Evolutionary conservation across 2,113 vertebrate genomes (phyloP).

Genomic region (Pardalotus punctatus): DNA sequence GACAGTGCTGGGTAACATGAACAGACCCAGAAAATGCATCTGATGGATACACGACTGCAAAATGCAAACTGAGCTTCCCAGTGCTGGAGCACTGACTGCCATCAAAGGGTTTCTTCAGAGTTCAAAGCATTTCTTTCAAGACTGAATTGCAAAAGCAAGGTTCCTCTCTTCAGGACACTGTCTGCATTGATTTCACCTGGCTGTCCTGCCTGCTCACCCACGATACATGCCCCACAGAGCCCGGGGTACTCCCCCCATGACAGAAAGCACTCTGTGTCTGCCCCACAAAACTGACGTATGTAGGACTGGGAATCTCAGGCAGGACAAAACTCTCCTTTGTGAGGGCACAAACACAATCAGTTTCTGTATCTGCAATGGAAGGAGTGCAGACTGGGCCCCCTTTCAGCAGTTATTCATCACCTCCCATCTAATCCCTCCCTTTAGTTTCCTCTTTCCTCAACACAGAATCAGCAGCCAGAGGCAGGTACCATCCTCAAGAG

Average conservation of each 20-base stretch:
- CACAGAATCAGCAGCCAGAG: background rate
- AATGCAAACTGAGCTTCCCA: background rate
- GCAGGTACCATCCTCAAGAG: background rate
- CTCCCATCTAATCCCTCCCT: background rate
- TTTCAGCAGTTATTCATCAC: background rate
- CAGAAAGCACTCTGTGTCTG: background rate
- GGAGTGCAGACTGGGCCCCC: background rate
- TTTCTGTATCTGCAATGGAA: background rate
- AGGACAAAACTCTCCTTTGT: background rate
- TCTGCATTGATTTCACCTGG: background rate
- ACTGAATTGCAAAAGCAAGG: background rate
- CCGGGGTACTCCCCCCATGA: background rate
- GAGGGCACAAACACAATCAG: background rate
- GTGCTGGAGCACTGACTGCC: background rate
- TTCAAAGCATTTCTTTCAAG: background rate
- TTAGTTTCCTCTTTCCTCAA: background rate
- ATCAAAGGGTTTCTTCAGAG: background rate
- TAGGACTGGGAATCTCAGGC: background rate
- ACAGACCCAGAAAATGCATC: background rate
- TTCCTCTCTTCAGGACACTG: background rate
- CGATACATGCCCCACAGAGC: background rate
- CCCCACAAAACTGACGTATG: accelerated
- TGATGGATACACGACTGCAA: background rate
- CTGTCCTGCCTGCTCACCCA: background rate
- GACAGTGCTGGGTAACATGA: background rate